Evolutionary conservation across 2,113 vertebrate species (phyloP), one percentile per base, ranked within the genome.

Genomic region (Strigops habroptila): DNA sequence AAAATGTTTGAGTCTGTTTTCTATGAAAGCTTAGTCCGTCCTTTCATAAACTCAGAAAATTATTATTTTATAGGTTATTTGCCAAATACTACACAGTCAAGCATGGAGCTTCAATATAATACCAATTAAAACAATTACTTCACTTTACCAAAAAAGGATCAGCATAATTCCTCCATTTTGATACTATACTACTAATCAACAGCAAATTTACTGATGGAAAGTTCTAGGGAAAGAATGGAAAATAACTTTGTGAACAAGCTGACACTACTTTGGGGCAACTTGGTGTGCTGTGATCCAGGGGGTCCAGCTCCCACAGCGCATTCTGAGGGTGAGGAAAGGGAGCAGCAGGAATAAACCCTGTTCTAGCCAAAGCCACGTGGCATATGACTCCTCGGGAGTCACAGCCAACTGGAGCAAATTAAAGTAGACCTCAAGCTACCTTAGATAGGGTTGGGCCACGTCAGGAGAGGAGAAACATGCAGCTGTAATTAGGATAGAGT

Each of bases 361-460:
- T 10, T 83, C 68, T 8, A 84, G n/a, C 67, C 85, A 33, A 6
- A 82, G 68, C 71, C 84, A 77, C 52, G 85, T 82, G 55, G 55
- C 73, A 78, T 33, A 57, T 3, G 3, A 4, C 65, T 91, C 64
- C 85, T 67, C 2, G 0, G 48, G 71, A 60, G 93, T 23, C 60
- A 64, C 65, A 81, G 90, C 74, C 88, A 96, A 76, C 23, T 37
- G 23, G 2, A 78, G 51, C 27, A 95, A 93, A 90, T 64, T 81
- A 90, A 77, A 94, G 78, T 2, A 93, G 43, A 68, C 90, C 68
- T 78, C 79, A 78, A 90, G 94, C 85, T 93, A 91, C 55, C 64
- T 69, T 68, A 75, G 49, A 31, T 3, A 78, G 46, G 62, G 71
- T 55, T 91, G 59, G 64, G 80, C 60, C 68, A 75, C 88, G 35